Conservation (phyloP, 2,888 invertebrate species). For the Cerceris rybyensis region DNA sequence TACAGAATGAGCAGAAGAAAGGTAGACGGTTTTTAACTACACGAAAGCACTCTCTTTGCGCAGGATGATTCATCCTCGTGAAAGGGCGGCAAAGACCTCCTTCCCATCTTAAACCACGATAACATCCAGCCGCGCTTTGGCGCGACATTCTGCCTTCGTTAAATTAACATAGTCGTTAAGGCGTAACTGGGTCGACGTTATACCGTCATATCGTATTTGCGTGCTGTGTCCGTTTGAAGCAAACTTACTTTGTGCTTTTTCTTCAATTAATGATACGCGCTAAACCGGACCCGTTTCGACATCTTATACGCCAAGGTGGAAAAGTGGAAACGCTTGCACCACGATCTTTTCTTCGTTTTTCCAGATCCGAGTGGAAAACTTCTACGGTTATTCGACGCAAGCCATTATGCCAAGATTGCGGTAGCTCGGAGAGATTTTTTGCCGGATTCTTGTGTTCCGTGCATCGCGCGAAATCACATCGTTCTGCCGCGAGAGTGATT, state of each 20-base stretch:
- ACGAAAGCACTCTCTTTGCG: conserved; percentile 27
- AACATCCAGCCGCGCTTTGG: conserved; percentile 59
- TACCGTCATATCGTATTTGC: conserved; percentile 6
- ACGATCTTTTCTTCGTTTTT: neutral
- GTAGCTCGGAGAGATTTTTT: too few relatives aligned
- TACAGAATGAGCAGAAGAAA: neutral
- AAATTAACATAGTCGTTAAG: conserved; percentile 74
- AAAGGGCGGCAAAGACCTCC: conserved; percentile 6
- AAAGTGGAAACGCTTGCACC: neutral
- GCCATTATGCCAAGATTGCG: too few relatives aligned
- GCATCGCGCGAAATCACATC: too few relatives aligned
- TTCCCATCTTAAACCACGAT: conserved; percentile 41
- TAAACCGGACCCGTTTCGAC: conserved; percentile 4
- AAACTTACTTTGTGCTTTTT: conserved; percentile 17
- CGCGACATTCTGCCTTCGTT: conserved; percentile 64
- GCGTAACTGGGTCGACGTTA: conserved; percentile 61
- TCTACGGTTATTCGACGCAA: too few relatives aligned
- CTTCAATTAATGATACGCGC: neutral
- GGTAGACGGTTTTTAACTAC: conserved; percentile 17
- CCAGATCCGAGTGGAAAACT: neutral
- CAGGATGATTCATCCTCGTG: conserved; percentile 48
- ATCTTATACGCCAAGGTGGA: neutral
- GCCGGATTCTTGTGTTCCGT: too few relatives aligned
- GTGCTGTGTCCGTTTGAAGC: conserved; percentile 27
- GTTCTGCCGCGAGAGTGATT: too few relatives aligned